These are phyloP conservation scores for Argyrosomus japonicus DNA, from an alignment of 2,113 vertebrate genomes.

Conservation along the genomic window DNA sequence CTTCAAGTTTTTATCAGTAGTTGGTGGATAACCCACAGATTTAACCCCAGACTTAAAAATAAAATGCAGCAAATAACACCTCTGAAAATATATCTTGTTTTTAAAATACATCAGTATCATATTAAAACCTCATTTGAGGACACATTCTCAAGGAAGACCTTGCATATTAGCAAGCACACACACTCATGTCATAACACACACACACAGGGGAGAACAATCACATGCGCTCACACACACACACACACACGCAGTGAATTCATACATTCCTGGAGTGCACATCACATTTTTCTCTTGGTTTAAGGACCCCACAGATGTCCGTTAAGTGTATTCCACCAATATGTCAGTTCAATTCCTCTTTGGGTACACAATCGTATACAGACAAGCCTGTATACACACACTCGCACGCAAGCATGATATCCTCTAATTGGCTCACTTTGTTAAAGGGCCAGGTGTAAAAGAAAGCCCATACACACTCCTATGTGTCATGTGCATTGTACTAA, in stretches of 20 bases:
- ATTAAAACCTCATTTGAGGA: conserved; percentile 27
- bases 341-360: neutral
- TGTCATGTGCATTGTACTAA: neutral
- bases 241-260: conserved; percentile 10
- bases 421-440: too few relatives aligned
- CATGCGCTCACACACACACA: conserved; percentile 18
- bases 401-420: neutral
- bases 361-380: neutral
- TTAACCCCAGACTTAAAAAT: conserved; percentile 26
- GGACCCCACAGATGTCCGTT: neutral
- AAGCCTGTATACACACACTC: neutral
- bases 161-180: conserved; percentile 23
- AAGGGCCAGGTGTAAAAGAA: neutral
- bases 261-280: conserved; percentile 38
- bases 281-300: conserved; percentile 3
- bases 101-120: conserved; percentile 34
- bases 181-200: conserved; percentile 10
- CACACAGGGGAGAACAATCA: neutral
- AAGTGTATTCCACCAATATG: neutral
- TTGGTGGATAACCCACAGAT: conserved; percentile 47
- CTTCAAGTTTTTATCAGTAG: conserved; percentile 76
- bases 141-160: conserved; percentile 59
- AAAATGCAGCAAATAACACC: conserved; percentile 28
- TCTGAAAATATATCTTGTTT: conserved; percentile 50
- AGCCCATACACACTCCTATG: neutral